Percentiles rank a stretch among this genome's conserved stretches.
These are phyloP conservation scores for Drosophila albomicans DNA, from an alignment of 1,140 invertebrate genomes.

Conservation along the genomic window DNA sequence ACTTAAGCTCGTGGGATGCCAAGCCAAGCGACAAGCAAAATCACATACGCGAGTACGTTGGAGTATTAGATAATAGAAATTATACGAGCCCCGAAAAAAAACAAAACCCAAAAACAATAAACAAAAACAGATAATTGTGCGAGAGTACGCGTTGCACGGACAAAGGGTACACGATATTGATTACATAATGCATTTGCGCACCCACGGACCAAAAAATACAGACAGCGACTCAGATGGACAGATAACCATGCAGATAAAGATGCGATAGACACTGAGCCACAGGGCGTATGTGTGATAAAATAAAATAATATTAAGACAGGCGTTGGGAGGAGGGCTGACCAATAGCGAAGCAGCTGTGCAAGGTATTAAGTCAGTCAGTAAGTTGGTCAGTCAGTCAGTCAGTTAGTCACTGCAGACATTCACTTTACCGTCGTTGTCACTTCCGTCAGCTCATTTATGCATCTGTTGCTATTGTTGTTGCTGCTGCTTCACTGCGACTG, in stretches of 20 bases:
- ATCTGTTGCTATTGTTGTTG: conserved; percentile 57
- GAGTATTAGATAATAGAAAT: conserved; percentile 73
- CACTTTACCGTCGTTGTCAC: conserved; percentile 58
- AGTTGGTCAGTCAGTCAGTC: conserved; percentile 45
- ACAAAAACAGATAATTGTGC: conserved; percentile 62
- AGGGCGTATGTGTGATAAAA: conserved; percentile 32
- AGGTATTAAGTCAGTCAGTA: conserved; percentile 40
- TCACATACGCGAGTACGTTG: conserved; percentile 49
- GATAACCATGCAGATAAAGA: conserved; percentile 33
- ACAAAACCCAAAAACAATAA: conserved; percentile 54
- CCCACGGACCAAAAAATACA: conserved; percentile 42
- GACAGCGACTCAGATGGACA: conserved; percentile 35
- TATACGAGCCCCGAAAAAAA: conserved; percentile 50
- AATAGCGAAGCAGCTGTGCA: conserved; percentile 30
- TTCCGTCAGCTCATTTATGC: conserved; percentile 75
- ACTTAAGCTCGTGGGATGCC: conserved; percentile 67
- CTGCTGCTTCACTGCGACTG: conserved; percentile 2
- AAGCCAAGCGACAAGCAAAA: conserved; percentile 33
- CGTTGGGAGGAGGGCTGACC: not conserved
- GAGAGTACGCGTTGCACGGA: conserved; percentile 47
- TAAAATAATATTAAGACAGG: not conserved
- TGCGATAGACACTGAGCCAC: conserved; percentile 1
- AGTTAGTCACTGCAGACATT: conserved; percentile 58
- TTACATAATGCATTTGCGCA: conserved; percentile 64
- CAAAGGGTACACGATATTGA: conserved; percentile 51